Evolutionary conservation across 2,888 invertebrate species (phyloP).

Genomic region (Encarsia formosa): DNA sequence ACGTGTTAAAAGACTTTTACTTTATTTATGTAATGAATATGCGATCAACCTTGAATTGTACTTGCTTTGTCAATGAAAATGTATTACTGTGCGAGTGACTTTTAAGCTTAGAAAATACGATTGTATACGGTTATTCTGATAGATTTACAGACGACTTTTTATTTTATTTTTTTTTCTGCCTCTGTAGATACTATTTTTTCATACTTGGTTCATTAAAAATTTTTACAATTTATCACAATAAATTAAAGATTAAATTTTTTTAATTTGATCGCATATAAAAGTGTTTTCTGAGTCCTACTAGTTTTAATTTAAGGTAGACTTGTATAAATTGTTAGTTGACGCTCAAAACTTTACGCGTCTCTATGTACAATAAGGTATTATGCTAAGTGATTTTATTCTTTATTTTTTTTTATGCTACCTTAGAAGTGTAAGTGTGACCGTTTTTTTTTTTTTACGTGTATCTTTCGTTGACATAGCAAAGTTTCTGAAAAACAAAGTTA

Average conservation of each 20-base stretch:
- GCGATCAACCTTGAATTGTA: neutral
- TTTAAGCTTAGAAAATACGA: neutral
- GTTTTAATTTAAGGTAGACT: neutral
- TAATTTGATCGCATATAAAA: neutral
- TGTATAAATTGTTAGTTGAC: neutral
- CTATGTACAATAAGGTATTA: neutral
- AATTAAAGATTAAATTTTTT: no score
- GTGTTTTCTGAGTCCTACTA: neutral
- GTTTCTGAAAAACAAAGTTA: neutral
- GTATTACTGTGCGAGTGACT: neutral
- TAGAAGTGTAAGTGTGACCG: neutral
- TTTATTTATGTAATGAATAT: neutral
- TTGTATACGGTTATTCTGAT: neutral
- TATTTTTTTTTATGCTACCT: neutral
- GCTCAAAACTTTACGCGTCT: neutral
- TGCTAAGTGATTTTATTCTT: neutral
- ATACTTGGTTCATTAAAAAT: neutral
- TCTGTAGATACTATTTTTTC: neutral
- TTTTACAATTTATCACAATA: no score
- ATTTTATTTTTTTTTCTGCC: neutral
- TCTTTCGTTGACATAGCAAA: slow-evolving; percentile 1
- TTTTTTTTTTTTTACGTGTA: neutral
- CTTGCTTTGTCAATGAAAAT: neutral
- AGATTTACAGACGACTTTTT: neutral
- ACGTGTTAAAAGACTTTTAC: neutral